These are phyloP conservation scores for Dichetophora obliterata DNA, from an alignment of 2,888 invertebrate species.

Conservation along the genomic window DNA sequence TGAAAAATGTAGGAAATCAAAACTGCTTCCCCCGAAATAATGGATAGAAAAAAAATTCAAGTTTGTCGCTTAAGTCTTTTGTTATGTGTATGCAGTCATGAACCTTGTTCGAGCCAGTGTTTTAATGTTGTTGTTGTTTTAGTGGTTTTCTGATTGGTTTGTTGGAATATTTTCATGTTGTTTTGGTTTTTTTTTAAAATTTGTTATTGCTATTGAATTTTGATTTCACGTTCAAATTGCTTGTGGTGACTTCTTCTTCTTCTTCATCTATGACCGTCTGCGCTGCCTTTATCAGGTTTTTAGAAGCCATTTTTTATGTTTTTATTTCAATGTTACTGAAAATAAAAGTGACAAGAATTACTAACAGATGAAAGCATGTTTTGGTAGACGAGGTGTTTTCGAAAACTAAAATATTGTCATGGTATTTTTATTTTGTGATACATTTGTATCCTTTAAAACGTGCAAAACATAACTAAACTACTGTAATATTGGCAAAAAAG, in stretches of 20 bases:
- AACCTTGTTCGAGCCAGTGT: not conserved
- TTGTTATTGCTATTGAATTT: slow-evolving; percentile 7
- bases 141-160: not conserved
- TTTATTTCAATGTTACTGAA: slow-evolving; percentile 53
- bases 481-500: too few species aligned
- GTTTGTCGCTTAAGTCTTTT: slow-evolving; percentile 47
- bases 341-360: slow-evolving; percentile 54
- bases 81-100: slow-evolving; percentile 23
- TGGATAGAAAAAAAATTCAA: slow-evolving; percentile 19
- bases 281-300: not conserved
- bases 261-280: not conserved
- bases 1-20: slow-evolving; percentile 35
- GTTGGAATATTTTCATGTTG: not conserved
- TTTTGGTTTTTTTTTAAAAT: not conserved
- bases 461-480: too few species aligned
- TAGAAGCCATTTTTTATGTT: not conserved
- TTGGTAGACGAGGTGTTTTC: too few species aligned
- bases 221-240: not conserved
- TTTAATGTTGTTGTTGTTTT: not conserved
- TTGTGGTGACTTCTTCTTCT: slow-evolving; percentile 2
- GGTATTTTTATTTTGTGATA: too few species aligned
- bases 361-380: too few species aligned
- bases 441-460: too few species aligned
- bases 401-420: too few species aligned
- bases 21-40: slow-evolving; percentile 6